phyloP scores from a whole-genome alignment of 2,113 vertebrate genomes.

The Microcebus tavaratra region DNA sequence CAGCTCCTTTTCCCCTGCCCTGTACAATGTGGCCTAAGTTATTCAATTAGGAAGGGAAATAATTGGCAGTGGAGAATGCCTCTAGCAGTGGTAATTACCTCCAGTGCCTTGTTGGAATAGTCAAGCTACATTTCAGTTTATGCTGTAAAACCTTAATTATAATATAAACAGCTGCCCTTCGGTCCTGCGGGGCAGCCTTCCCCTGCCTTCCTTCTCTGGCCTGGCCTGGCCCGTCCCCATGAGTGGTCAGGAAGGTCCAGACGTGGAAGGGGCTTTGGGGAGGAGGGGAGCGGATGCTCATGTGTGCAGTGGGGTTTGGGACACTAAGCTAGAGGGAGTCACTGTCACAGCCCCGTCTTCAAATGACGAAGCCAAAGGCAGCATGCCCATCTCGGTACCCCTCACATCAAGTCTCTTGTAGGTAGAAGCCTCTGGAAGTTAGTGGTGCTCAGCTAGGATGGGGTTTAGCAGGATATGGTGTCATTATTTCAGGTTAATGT shows the following conservation, averaged over 20 bases:
- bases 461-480: neutral
- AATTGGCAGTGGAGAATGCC: constrained; percentile 78
- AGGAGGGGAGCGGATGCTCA: neutral
- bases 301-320: neutral
- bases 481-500: neutral
- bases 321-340: neutral
- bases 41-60: constrained; percentile 83
- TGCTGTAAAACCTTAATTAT: constrained; percentile 81
- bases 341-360: neutral
- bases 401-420: neutral
- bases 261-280: neutral
- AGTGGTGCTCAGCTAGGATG: neutral
- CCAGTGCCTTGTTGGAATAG: constrained; percentile 76
- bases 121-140: constrained; percentile 81
- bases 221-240: neutral
- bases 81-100: constrained; percentile 81
- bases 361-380: neutral
- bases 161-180: constrained; percentile 79
- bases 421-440: neutral
- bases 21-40: constrained; percentile 43
- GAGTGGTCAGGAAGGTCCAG: constrained; percentile 23
- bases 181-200: constrained; percentile 31
- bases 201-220: constrained; percentile 50
- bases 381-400: neutral
- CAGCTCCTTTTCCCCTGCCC: neutral